Evolutionary conservation across 2,888 invertebrate species (phyloP).

Genomic region (Chaetogeoica ovagalla): DNA sequence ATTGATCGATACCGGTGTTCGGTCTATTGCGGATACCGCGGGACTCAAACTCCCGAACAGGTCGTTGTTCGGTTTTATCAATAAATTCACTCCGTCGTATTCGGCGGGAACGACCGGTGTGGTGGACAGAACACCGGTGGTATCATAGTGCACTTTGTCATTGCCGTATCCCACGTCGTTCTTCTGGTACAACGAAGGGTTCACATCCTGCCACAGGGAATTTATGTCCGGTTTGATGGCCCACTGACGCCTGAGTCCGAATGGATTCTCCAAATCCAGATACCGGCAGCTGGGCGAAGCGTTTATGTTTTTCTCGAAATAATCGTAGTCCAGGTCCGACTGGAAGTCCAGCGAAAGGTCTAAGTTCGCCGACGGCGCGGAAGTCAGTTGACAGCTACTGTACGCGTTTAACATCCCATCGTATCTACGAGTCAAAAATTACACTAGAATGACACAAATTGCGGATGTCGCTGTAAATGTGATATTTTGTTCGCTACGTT

Average conservation of each 20-base stretch:
- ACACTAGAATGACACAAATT: background rate
- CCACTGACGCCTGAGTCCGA: slow-evolving; percentile 38
- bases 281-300: slow-evolving; percentile 60
- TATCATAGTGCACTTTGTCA: slow-evolving; percentile 25
- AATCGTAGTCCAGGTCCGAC: slow-evolving; percentile 75
- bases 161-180: slow-evolving; percentile 35
- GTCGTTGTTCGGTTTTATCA: background rate
- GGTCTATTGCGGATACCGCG: background rate
- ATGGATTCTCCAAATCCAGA: slow-evolving; percentile 31
- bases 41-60: background rate
- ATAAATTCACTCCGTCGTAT: background rate
- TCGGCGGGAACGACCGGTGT: background rate
- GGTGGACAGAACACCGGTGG: background rate
- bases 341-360: slow-evolving; percentile 68
- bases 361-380: slow-evolving; percentile 71
- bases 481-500: background rate
- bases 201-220: slow-evolving; percentile 16
- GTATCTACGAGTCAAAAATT: slow-evolving; percentile 61
- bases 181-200: background rate
- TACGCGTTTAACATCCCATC: slow-evolving; percentile 72
- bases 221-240: slow-evolving; percentile 52
- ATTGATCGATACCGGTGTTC: background rate
- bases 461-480: background rate
- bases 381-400: slow-evolving; percentile 77
- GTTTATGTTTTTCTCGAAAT: slow-evolving; percentile 76